A percentile compares a stretch with the other conserved stretches of the same genome.
Evolutionary conservation across 2,113 vertebrate species (phyloP).

Genomic region (Archocentrus centrarchus): DNA sequence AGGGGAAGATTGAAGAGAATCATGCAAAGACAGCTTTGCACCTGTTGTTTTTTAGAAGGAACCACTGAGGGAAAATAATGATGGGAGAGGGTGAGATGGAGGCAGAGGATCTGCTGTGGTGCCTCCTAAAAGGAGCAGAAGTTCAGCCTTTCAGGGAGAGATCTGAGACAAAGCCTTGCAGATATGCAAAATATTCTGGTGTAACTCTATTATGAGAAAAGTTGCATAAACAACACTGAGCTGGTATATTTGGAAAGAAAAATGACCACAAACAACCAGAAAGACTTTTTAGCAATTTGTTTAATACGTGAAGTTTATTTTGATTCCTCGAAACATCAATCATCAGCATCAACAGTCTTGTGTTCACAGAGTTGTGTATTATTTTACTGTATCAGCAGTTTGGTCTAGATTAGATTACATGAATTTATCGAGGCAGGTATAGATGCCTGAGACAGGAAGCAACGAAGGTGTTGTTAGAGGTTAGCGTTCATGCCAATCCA

Average conservation of each 20-base stretch:
- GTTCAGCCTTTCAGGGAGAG: background rate
- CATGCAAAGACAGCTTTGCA: background rate
- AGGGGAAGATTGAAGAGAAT: background rate
- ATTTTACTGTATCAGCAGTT: background rate
- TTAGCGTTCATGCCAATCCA: slow-evolving; percentile 90
- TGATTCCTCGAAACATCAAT: background rate
- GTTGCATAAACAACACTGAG: background rate
- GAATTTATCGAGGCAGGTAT: background rate
- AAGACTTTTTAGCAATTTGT: background rate
- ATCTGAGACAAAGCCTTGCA: background rate
- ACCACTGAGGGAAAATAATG: no score
- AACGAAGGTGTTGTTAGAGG: slow-evolving; percentile 72
- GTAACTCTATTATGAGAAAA: background rate
- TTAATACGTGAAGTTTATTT: background rate
- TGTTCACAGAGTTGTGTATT: no score
- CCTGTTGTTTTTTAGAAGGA: background rate
- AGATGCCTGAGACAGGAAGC: no score
- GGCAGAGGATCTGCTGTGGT: no score
- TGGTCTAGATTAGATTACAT: background rate
- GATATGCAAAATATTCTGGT: background rate
- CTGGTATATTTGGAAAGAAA: background rate
- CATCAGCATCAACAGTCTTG: background rate
- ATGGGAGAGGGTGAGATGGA: no score
- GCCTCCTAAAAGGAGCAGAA: background rate
- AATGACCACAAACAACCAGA: background rate